A percentile compares a stretch with the other conserved stretches of the same genome.
Conservation (phyloP, 1,140 invertebrate genomes). For the Dendroctonus ponderosae region DNA sequence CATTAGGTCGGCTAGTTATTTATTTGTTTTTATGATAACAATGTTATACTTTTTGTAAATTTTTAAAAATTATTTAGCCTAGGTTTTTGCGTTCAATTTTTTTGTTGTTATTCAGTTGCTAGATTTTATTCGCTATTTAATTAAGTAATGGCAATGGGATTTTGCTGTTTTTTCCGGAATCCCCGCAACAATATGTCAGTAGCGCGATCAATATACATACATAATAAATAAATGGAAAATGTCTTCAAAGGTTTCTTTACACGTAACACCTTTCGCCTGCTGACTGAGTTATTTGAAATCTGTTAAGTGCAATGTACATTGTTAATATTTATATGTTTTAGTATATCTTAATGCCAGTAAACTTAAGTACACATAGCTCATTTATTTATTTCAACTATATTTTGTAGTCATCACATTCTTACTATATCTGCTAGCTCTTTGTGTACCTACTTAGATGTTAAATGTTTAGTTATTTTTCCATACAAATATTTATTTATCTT, state of each 20-base stretch:
- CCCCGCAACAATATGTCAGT: too few species aligned
- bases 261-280: background rate
- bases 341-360: constrained; percentile 49
- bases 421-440: background rate
- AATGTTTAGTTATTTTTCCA: too few species aligned
- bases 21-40: constrained; percentile 42
- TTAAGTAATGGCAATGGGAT: background rate
- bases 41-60: constrained; percentile 46
- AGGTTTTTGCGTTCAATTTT: constrained; percentile 35
- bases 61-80: constrained; percentile 39
- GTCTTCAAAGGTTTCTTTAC: too few species aligned
- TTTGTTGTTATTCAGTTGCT: constrained; percentile 25
- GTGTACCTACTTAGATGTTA: constrained; percentile 6
- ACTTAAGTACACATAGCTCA: constrained; percentile 49
- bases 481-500: background rate
- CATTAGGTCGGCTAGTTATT: constrained; percentile 46
- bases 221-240: too few species aligned
- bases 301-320: constrained; percentile 48
- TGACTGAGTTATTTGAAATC: constrained; percentile 14
- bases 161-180: too few species aligned
- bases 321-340: constrained; percentile 53
- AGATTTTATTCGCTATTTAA: constrained; percentile 2
- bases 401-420: constrained; percentile 36
- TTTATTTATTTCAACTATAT: constrained; percentile 46
- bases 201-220: too few species aligned